Evolutionary conservation across 2,797 vertebrate genomes (phyloP), one percentile per base, ranked within the genome.

Genomic region (Sebastes miniatus): DNA sequence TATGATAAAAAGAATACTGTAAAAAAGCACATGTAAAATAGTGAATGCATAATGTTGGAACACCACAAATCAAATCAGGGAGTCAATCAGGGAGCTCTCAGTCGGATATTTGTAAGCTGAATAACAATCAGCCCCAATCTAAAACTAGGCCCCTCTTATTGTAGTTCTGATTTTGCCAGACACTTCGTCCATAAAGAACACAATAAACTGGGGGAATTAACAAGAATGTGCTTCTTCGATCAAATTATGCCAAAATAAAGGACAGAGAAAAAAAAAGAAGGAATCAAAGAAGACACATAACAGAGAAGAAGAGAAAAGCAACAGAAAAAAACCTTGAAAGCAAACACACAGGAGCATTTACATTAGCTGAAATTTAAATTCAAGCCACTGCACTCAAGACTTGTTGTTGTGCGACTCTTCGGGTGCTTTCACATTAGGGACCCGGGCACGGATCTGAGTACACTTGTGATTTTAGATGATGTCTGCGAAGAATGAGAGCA

Each of bases 321-420:
- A 79, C 73, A 79, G 20, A 52, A 73, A n/a, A 29, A 24, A 20
- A 71, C 12, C 22, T 52, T 62, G 34, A 76, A 74, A 64, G 74
- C 68, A 80, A 81, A 77, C 58, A 70, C 8, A 34, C 25, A 65
- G 47, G 18, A 52, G 57, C 56, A 56, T 69, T 81, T 31, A 34
- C 47, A 79, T 62, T 3, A 29, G 12, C 12, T 22, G 62, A 74
- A 9, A 64, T 59, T 65, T 34, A 24, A 68, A 52, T 71, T 32
- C 13, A 32, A 77, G 29, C 22, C 27, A 54, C 25, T 14, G 25
- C 20, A 71, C 27, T 67, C 10, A 57, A 27, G 24, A 65, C 57
- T 8, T 31, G 8, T 47, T 20, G 27, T 54, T 61, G 14, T 47
- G 25, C 18, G 20, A 69, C 12, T 34, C 5, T 39, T 39, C 36